Base-by-base conservation (phyloP, 2,888 invertebrate species). In the Macrophya annulata region DNA sequence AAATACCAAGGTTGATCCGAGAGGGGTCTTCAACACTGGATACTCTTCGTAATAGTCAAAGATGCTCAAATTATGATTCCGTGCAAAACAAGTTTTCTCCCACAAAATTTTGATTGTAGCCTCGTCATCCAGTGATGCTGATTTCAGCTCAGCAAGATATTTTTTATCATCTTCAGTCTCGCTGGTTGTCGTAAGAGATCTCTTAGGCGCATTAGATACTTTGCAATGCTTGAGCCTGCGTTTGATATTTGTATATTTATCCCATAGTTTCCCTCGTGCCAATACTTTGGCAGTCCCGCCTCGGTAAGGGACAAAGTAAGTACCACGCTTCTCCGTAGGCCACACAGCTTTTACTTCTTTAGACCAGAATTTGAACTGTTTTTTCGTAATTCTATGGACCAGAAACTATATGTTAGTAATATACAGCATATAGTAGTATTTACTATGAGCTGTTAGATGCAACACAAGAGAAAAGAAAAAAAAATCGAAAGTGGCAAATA, bases 1-100 rank as follows among this genome's bases (percentile, higher is more conserved):
- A 15, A 31, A 45, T 83, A 85, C 85, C 85, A 85, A 45, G 21
- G 45, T 74, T 48, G 84, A n/a, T 85, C 85, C 85, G 15, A 85
- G 40, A 37, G 84, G 85, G 4, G 84, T 76, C 59, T 45, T 31
- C 9, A 85, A 62, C 48, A 74, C 59, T n/a, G 76, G 76, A 77
- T 85, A 84, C 21, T 76, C 55, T 25, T 65, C 43, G 77, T 76
- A 76, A 65, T 85, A 85, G n/a, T 51, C 76, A 5, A 45, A 37
- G 17, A 85, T 85, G 62, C 51, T 51, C 31, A 45, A 43, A 31
- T 48, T 37, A n/a, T 68, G 12, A 40, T 72, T 55, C 12, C 85
- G 55, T n/a, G 17, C 55, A n/a, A 37, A 21, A 17, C 10, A 43
- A 31, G 85, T 85, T 83, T 68, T 72, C 15, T 43, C 40, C 82